Conservation (phyloP, 2,888 invertebrate species). For the Yponomeuta cagnagella region DNA sequence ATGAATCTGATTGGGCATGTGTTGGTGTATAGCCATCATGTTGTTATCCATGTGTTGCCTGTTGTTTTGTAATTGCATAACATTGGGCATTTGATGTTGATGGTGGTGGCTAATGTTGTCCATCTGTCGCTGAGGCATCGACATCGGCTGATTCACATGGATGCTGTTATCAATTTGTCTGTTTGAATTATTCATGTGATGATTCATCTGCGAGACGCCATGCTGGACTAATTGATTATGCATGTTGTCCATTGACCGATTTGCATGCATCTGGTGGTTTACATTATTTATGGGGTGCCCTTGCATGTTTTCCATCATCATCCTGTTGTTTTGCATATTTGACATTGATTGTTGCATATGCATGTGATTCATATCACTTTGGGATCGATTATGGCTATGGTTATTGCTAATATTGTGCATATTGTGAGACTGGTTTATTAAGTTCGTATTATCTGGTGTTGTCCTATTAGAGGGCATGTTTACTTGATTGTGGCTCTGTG, state of each 20-base stretch:
- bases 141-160: constrained; percentile 62
- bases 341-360: constrained; percentile 61
- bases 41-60: constrained; percentile 57
- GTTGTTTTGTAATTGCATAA: constrained; percentile 66
- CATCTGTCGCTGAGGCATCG: constrained; percentile 59
- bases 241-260: constrained; percentile 59
- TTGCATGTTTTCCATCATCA: constrained; percentile 67
- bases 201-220: constrained; percentile 63
- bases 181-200: constrained; percentile 50
- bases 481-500: constrained; percentile 49
- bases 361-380: constrained; percentile 61
- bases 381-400: constrained; percentile 53
- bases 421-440: constrained; percentile 61
- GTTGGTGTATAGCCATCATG: constrained; percentile 63
- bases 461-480: constrained; percentile 55
- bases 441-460: constrained; percentile 51
- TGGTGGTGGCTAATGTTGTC: constrained; percentile 60
- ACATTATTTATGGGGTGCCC: constrained; percentile 56
- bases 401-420: constrained; percentile 55
- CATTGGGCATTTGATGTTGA: constrained; percentile 64
- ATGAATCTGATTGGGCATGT: constrained; percentile 63
- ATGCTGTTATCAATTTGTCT: constrained; percentile 59
- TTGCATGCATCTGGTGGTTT: constrained; percentile 59
- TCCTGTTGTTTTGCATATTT: constrained; percentile 62
- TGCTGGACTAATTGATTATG: constrained; percentile 57